Percentiles rank a stretch among this genome's conserved stretches.
Conservation (phyloP, 2,888 invertebrate genomes). For the Ormyrus thymus region DNA sequence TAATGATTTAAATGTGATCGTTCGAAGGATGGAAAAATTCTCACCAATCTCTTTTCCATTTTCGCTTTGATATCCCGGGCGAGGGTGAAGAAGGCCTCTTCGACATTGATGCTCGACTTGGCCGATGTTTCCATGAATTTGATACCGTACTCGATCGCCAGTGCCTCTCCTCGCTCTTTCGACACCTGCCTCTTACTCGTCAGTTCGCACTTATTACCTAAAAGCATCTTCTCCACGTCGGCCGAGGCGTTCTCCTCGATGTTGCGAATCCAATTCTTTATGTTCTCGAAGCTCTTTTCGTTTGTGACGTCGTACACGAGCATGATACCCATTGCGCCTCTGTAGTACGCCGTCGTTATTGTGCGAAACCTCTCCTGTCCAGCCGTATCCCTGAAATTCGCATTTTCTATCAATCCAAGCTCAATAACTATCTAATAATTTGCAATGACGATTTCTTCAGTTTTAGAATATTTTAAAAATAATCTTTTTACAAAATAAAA, state of each 20-base stretch:
- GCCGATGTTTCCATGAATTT: slow-evolving; percentile 99
- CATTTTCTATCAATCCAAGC: too few species aligned
- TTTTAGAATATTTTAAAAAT: slow-evolving; percentile 1
- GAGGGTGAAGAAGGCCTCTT: slow-evolving; percentile 55
- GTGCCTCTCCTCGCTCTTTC: slow-evolving; percentile 77
- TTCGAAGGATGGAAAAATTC: slow-evolving; percentile 63
- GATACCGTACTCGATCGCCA: slow-evolving; percentile 98
- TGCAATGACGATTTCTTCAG: not conserved
- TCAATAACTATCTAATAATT: too few species aligned
- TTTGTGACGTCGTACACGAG: slow-evolving; percentile 99
- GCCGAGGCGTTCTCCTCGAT: slow-evolving; percentile 99
- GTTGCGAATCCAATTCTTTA: slow-evolving; percentile 99
- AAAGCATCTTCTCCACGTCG: slow-evolving; percentile 99
- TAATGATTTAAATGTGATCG: not conserved
- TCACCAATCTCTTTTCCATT: slow-evolving; percentile 98
- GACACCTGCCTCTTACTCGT: slow-evolving; percentile 52
- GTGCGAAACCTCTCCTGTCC: slow-evolving; percentile 99
- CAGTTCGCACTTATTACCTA: slow-evolving; percentile 92
- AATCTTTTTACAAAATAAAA: too few species aligned
- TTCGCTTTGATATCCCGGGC: slow-evolving; percentile 78
- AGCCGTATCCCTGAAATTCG: slow-evolving; percentile 91
- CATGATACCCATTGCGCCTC: slow-evolving; percentile 99
- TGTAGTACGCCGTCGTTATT: slow-evolving; percentile 99
- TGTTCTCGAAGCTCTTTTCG: slow-evolving; percentile 99
- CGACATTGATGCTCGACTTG: slow-evolving; percentile 85